phyloP scores from a whole-genome alignment of 2,797 vertebrate genomes.

The Anguilla anguilla region DNA sequence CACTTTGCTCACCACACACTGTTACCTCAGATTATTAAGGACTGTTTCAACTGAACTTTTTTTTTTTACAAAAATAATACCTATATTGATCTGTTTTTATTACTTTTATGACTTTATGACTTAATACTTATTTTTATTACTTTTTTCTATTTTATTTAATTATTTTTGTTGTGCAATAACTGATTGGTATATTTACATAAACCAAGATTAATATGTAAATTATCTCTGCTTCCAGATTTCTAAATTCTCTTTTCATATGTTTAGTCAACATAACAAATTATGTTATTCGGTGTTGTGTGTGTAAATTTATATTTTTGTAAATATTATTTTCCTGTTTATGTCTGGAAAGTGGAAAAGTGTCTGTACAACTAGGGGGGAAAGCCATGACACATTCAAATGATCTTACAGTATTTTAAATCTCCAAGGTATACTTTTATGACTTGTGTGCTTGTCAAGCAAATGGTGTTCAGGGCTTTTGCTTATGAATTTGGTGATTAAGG shows the following conservation, averaged over 20 bases:
- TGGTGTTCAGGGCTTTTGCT: not conserved
- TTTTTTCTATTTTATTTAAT: no score
- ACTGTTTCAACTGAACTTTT: no score
- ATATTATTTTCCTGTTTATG: not conserved
- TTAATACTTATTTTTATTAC: no score
- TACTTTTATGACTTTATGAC: no score
- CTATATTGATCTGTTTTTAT: no score
- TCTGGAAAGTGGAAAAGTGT: not conserved
- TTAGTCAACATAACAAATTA: not conserved
- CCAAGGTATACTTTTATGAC: not conserved
- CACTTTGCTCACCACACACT: not conserved
- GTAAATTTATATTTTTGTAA: not conserved
- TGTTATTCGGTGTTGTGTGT: not conserved
- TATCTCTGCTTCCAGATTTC: no score
- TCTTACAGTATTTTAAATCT: conserved; percentile 25
- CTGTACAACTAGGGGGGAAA: conserved; percentile 10
- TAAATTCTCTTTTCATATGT: not conserved
- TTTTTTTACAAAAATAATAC: no score
- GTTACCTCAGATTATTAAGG: no score
- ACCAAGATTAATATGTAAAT: no score
- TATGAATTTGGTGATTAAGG: not conserved
- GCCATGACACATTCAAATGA: conserved; percentile 12
- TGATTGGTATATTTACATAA: no score
- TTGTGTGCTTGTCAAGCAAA: not conserved
- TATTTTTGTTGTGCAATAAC: no score